These are phyloP conservation scores for Hippolais icterina DNA, from an alignment of 2,113 vertebrate species.

Conservation along the genomic window DNA sequence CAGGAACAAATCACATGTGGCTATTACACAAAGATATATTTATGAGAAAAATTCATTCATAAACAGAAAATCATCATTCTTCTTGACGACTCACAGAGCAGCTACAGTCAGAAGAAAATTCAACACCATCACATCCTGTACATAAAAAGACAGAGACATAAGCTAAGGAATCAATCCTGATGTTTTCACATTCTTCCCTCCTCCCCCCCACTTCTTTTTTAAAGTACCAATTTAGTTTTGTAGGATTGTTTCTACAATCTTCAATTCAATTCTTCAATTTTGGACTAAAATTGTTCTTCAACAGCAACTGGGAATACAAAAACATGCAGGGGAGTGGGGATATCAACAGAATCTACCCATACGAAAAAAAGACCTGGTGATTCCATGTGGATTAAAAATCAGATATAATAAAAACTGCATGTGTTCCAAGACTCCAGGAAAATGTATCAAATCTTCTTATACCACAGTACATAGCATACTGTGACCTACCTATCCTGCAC, in stretches of 20 bases:
- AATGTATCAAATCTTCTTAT: neutral
- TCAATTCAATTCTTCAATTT: neutral
- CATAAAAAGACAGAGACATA: neutral
- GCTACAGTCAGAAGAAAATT: neutral
- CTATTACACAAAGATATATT: neutral
- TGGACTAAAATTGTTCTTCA: neutral
- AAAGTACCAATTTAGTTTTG: neutral
- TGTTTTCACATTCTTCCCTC: neutral
- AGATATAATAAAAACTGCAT: neutral
- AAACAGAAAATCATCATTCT: neutral
- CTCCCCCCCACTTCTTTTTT: neutral
- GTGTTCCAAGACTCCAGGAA: neutral
- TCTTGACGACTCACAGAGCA: neutral
- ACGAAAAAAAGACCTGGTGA: neutral
- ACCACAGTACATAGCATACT: neutral
- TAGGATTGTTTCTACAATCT: neutral
- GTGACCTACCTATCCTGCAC: neutral
- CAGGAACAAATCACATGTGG: neutral
- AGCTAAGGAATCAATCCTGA: neutral
- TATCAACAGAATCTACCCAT: neutral
- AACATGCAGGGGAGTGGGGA: accelerated
- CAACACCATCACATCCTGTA: neutral
- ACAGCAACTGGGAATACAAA: neutral
- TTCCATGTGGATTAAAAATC: neutral
- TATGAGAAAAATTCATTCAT: neutral